Evolutionary conservation across 2,888 invertebrate species (phyloP).

Genomic region (Orchesella flavescens): DNA sequence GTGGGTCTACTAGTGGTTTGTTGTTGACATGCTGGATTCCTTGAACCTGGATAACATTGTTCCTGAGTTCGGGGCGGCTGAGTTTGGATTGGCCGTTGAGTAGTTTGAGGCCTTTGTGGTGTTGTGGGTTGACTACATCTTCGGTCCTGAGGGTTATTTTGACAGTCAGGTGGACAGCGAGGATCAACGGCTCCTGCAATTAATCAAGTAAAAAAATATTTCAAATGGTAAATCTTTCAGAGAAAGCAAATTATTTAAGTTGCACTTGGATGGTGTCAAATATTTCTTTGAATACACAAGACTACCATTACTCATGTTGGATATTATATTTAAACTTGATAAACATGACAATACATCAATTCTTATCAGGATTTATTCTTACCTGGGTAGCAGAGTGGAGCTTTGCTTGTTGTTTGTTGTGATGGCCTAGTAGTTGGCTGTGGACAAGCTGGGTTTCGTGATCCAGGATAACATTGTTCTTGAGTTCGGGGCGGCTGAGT

Average conservation of each 20-base stretch:
- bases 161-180: constrained; percentile 71
- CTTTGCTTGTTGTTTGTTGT: constrained; percentile 64
- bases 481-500: constrained; percentile 4
- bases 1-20: not conserved
- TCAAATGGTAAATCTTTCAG: not conserved
- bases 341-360: too few relatives aligned
- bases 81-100: constrained; percentile 40
- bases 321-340: not conserved
- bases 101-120: constrained; percentile 30
- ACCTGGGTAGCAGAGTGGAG: constrained; percentile 11
- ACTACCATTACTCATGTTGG: not conserved
- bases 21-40: not conserved
- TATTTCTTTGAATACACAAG: not conserved
- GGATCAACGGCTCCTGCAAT: constrained; percentile 22
- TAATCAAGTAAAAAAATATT: too few relatives aligned
- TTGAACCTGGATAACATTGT: not conserved
- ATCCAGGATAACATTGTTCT: constrained; percentile 29
- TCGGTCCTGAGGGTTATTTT: constrained; percentile 72
- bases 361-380: too few relatives aligned
- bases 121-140: constrained; percentile 68
- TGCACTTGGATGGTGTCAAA: not conserved
- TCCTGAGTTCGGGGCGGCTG: not conserved
- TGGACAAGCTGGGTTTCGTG: constrained; percentile 21
- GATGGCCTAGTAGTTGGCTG: constrained; percentile 55
- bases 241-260: not conserved